These are phyloP conservation scores for Globia sparganii DNA, from an alignment of 2,888 invertebrate genomes.

Conservation along the genomic window DNA sequence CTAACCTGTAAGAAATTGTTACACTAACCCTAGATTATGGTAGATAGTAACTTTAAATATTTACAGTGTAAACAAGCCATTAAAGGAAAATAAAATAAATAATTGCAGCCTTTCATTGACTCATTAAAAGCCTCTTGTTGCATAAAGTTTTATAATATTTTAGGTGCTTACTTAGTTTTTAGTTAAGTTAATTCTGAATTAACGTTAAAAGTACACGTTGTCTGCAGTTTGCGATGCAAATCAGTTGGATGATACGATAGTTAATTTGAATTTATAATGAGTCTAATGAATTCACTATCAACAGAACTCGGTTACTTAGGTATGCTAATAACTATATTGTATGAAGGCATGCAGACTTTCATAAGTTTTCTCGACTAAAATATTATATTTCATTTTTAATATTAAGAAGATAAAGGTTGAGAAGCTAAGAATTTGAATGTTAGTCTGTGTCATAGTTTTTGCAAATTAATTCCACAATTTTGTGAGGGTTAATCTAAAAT, in stretches of 20 bases:
- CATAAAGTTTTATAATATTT: not conserved
- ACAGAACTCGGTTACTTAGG: constrained; percentile 28
- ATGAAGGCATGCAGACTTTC: not conserved
- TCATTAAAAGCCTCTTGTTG: not conserved
- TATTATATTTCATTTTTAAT: not conserved
- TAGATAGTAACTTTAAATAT: too few species aligned
- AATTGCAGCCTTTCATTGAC: not conserved
- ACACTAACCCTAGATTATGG: too few species aligned
- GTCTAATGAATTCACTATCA: constrained; percentile 37
- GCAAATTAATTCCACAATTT: not conserved
- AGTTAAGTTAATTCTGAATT: not conserved
- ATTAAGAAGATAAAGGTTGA: not conserved
- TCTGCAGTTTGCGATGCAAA: constrained; percentile 47
- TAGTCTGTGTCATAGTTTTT: not conserved
- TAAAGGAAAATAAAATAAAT: too few species aligned
- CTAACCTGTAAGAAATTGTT: too few species aligned
- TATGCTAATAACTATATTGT: constrained; percentile 30
- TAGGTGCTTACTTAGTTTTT: not conserved
- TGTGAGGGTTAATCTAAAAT: not conserved
- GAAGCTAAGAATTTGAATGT: not conserved
- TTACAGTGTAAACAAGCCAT: too few species aligned
- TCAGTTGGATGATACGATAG: constrained; percentile 37
- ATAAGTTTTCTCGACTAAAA: not conserved
- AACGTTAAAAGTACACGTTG: not conserved
- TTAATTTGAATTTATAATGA: constrained; percentile 56